These are phyloP conservation scores for Ceratothoa steindachneri DNA, from an alignment of 2,888 invertebrate genomes.

Conservation along the genomic window DNA sequence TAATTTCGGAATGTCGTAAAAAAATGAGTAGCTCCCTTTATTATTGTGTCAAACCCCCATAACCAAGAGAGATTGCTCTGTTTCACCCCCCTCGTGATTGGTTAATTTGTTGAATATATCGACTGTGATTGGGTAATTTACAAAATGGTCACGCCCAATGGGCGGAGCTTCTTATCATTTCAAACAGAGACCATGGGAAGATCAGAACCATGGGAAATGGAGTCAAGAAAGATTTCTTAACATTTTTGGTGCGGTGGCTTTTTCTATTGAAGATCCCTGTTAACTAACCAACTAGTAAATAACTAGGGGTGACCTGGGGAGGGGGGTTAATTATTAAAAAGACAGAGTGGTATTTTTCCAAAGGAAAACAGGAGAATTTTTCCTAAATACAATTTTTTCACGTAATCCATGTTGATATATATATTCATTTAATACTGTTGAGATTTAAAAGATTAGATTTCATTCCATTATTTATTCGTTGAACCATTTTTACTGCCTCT, in stretches of 20 bases:
- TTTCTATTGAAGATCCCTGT: constrained; percentile 8
- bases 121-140: neutral
- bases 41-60: constrained; percentile 45
- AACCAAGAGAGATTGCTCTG: constrained; percentile 41
- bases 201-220: constrained; percentile 7
- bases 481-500: too few species aligned
- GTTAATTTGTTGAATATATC: constrained; percentile 15
- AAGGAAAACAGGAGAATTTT: too few species aligned
- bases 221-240: neutral
- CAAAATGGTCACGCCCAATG: constrained; percentile 8
- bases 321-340: too few species aligned
- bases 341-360: too few species aligned
- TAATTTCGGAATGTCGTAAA: constrained; percentile 1
- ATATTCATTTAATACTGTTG: too few species aligned
- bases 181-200: constrained; percentile 3
- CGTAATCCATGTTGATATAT: too few species aligned
- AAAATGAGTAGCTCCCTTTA: constrained; percentile 30
- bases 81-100: constrained; percentile 33
- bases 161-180: constrained; percentile 5
- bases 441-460: too few species aligned
- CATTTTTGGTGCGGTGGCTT: neutral
- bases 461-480: too few species aligned
- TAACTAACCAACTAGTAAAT: neutral
- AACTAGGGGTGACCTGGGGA: too few species aligned
- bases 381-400: too few species aligned